Evolutionary conservation across 2,888 invertebrate genomes (phyloP).

Genomic region (Vanessa cardui): DNA sequence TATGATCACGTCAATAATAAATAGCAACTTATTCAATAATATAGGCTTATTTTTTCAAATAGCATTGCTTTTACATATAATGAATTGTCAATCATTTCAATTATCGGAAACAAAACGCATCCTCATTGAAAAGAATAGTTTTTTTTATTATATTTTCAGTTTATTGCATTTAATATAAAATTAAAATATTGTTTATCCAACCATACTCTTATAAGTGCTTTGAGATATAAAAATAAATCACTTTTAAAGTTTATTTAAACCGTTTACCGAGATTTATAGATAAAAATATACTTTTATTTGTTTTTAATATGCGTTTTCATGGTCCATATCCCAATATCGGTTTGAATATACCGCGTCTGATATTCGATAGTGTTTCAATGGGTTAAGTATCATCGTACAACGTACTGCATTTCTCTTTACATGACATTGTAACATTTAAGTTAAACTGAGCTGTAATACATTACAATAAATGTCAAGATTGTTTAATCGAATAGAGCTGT

Average conservation of each 20-base stretch:
- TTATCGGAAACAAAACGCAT: too few species aligned
- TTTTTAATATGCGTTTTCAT: slow-evolving; percentile 54
- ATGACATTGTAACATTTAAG: slow-evolving; percentile 19
- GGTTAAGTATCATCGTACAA: slow-evolving; percentile 39
- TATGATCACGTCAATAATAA: too few species aligned
- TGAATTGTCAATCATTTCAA: too few species aligned
- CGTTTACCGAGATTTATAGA: slow-evolving; percentile 16
- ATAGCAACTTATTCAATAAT: too few species aligned
- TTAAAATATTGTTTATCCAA: too few species aligned
- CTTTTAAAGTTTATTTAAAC: slow-evolving; percentile 15
- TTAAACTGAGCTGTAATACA: slow-evolving; percentile 21
- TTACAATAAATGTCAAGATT: slow-evolving; percentile 31
- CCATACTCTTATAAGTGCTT: too few species aligned
- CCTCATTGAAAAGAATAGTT: too few species aligned
- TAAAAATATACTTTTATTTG: slow-evolving; percentile 33
- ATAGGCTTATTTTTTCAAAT: too few species aligned
- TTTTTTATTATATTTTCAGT: too few species aligned
- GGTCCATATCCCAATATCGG: slow-evolving; percentile 63
- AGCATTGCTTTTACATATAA: too few species aligned
- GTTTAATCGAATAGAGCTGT: slow-evolving; percentile 29
- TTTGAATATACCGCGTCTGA: slow-evolving; percentile 53
- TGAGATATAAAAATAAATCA: too few species aligned
- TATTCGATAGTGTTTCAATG: slow-evolving; percentile 58
- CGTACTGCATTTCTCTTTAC: slow-evolving; percentile 38
- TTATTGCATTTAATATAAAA: too few species aligned